Percentiles rank a stretch among this genome's conserved stretches.
phyloP scores from a whole-genome alignment of 2,113 vertebrate genomes.

The Lamprotornis superbus region DNA sequence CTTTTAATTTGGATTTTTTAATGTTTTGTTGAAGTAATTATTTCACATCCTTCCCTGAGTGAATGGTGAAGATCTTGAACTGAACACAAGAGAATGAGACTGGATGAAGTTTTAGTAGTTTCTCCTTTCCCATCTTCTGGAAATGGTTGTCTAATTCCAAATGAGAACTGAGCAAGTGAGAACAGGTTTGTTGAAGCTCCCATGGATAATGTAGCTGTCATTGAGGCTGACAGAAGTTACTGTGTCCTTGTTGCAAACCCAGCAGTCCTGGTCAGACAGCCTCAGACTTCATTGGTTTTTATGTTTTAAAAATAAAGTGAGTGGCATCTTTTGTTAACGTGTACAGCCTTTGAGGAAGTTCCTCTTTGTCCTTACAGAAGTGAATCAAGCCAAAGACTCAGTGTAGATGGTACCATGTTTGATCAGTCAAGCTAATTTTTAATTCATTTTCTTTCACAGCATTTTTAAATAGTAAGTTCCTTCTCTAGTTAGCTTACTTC shows the following conservation, averaged over 20 bases:
- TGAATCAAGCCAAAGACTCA: not conserved
- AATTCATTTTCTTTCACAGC: not conserved
- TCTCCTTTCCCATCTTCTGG: not conserved
- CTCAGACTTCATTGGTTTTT: not conserved
- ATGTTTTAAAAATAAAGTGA: conserved; percentile 33
- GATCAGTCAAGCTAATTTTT: not conserved
- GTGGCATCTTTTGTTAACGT: not conserved
- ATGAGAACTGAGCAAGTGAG: not conserved
- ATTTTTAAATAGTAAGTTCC: not conserved
- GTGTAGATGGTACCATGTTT: not conserved
- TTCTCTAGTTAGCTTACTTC: not conserved
- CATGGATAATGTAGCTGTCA: not conserved
- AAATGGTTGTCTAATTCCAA: not conserved
- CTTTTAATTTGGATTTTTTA: not conserved
- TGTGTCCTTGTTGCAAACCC: not conserved
- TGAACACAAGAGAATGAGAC: not conserved
- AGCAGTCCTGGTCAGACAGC: not conserved
- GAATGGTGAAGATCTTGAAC: not conserved
- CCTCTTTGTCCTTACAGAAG: not conserved
- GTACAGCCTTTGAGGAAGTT: not conserved
- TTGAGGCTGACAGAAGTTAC: conserved; percentile 10
- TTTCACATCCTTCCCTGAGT: not conserved
- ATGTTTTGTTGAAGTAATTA: not conserved
- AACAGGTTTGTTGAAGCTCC: not conserved
- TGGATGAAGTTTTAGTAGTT: not conserved